phyloP scores from a whole-genome alignment of 2,888 invertebrate genomes.

The Cephonodes hylas region DNA sequence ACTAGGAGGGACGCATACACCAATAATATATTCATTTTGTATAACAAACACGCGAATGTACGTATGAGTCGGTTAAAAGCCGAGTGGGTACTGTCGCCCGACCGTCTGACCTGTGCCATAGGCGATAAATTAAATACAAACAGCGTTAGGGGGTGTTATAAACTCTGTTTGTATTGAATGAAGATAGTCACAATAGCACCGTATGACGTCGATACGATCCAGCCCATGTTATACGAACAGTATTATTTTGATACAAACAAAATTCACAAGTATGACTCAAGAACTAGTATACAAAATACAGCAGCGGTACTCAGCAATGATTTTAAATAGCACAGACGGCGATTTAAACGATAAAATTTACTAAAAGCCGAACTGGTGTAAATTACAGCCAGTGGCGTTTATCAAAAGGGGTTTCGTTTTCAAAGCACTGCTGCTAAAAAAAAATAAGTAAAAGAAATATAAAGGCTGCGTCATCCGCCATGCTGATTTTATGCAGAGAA shows the following conservation, averaged over 20 bases:
- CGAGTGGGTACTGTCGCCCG: neutral
- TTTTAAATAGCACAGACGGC: neutral
- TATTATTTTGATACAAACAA: neutral
- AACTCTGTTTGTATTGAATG: neutral
- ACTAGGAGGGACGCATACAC: neutral
- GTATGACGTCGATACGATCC: neutral
- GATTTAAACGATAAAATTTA: slow-evolving; percentile 14
- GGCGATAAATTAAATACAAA: neutral
- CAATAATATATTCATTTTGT: neutral
- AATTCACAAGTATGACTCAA: neutral
- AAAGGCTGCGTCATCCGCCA: slow-evolving; percentile 66
- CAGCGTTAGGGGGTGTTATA: neutral
- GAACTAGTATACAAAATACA: slow-evolving; percentile 5
- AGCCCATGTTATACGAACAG: neutral
- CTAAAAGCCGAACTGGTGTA: slow-evolving; percentile 60
- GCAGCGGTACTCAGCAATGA: neutral
- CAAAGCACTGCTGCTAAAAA: slow-evolving; percentile 62
- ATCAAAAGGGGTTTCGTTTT: slow-evolving; percentile 66
- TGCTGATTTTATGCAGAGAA: slow-evolving; percentile 67
- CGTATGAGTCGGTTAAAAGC: neutral
- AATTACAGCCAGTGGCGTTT: slow-evolving; percentile 66
- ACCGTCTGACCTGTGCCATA: neutral
- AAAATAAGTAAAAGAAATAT: slow-evolving; percentile 57
- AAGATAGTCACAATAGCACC: neutral
- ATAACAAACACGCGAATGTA: neutral